phyloP scores from a whole-genome alignment of 2,888 invertebrate genomes.

The Zhengitettix transpicula region DNA sequence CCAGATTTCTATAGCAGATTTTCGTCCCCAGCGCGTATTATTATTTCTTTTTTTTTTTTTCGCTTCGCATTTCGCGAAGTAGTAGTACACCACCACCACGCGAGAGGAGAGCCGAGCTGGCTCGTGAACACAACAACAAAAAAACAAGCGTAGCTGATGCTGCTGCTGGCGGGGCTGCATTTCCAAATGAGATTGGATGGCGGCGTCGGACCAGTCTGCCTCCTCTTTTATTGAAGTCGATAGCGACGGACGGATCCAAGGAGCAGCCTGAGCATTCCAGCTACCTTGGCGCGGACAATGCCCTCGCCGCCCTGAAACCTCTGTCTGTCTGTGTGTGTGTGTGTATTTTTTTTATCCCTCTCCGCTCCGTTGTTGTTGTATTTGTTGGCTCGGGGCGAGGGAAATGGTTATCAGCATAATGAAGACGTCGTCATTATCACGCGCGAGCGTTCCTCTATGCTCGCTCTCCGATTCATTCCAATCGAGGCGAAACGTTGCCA shows the following conservation, averaged over 20 bases:
- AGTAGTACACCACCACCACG: neutral
- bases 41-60: neutral
- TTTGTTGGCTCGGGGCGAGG: too few species aligned
- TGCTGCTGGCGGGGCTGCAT: neutral
- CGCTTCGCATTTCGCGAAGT: neutral
- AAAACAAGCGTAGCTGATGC: too few species aligned
- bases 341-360: too few species aligned
- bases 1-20: neutral
- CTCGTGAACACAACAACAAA: too few species aligned
- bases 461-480: too few species aligned
- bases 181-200: neutral
- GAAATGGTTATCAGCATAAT: too few species aligned
- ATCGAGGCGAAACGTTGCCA: too few species aligned
- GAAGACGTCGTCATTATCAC: too few species aligned
- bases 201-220: neutral
- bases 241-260: neutral
- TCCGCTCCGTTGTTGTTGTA: too few species aligned
- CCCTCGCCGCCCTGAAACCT: neutral
- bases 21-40: neutral
- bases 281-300: neutral
- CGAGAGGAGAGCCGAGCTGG: too few species aligned
- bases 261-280: neutral
- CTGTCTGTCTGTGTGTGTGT: too few species aligned
- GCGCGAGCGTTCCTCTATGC: too few species aligned
- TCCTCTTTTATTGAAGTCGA: neutral